A percentile compares a stretch with the other conserved stretches of the same genome.
Conservation (phyloP, 1,140 invertebrate species). For the Lineus longissimus region DNA sequence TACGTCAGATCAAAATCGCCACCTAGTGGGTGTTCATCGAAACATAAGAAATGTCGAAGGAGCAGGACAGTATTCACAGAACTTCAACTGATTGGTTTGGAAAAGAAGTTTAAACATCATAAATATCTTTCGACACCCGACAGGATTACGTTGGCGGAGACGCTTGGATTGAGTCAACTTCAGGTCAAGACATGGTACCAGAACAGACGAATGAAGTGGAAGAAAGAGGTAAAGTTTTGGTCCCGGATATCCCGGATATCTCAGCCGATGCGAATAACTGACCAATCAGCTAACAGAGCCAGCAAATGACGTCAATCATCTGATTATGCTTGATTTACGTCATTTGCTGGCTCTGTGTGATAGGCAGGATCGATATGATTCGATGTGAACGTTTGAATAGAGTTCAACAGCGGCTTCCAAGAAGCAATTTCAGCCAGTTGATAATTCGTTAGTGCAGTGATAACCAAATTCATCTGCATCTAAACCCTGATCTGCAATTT, state of each 20-base stretch:
- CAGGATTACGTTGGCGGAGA: conserved; percentile 86
- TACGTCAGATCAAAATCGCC: conserved; percentile 45
- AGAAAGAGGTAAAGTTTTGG: conserved; percentile 42
- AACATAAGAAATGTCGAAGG: conserved; percentile 41
- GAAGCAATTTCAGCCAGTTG: too few relatives aligned
- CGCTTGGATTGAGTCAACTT: conserved; percentile 89
- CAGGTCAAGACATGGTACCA: conserved; percentile 67
- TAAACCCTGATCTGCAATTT: too few relatives aligned
- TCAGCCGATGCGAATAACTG: background rate
- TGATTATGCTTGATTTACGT: background rate
- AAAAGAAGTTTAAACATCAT: conserved; percentile 92
- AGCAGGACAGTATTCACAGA: conserved; percentile 51
- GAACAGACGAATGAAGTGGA: conserved; percentile 54
- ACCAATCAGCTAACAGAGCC: too few relatives aligned
- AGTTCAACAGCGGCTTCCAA: too few relatives aligned
- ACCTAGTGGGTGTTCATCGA: conserved; percentile 26
- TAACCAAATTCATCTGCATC: too few relatives aligned
- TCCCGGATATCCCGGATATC: background rate
- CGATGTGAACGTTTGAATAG: too few relatives aligned
- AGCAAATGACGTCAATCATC: background rate
- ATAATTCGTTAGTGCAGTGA: too few relatives aligned
- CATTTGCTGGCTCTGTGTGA: background rate
- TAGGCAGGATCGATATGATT: background rate
- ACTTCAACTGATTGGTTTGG: conserved; percentile 56
- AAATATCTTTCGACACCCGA: conserved; percentile 96